Base-by-base conservation (phyloP, 1,140 invertebrate genomes). In the Plutomurus gul region DNA sequence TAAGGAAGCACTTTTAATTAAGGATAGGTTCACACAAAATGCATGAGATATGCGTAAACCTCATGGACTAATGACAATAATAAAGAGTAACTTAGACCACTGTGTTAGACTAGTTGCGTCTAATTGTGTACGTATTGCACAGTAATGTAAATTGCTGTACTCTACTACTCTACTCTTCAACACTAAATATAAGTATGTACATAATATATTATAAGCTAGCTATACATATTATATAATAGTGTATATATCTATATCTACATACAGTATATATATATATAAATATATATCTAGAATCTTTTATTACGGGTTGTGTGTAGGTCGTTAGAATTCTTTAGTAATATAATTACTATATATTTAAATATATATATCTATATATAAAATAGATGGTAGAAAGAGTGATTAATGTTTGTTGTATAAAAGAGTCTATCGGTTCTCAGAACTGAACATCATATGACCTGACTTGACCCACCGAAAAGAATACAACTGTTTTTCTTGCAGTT, bases 31-130 rank as follows among this genome's bases (percentile, higher is more conserved):
- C 37, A 49, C 46, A 56, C 39, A 70, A 27, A 47, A 43, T 51
- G 77, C 71, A 78, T 74, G 77, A 78, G 77, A 74, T 72, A 78
- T 74, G 71, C 47, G 65, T 27, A 78, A 78, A 78, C 70, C 77
- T 78, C 77, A 78, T 78, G 77, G 77, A 74, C 77, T 78, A 78
- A 78, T 78, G 77, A 78, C 77, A 78, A 78, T 78, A 78, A 78
- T 78, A 36, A 78, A 74, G 49, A 78, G 77, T 75, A 75, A 75
- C 47, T 75, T 47, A 75, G 40, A 75, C 56, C 56, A 65, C 56
- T 65, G 56, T 40, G 20, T 43, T 73, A 73, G 37, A 30, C 37
- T 43, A 43, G 70, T 73, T 73, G 70, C 40, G 70, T 65, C 56
- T 65, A 65, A 65, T 65, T 65, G 56, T 43, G 39, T 65, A 65